Base-by-base conservation (phyloP, 64 coral and sea anemone genomes). In the Orbicella faveolata region DNA sequence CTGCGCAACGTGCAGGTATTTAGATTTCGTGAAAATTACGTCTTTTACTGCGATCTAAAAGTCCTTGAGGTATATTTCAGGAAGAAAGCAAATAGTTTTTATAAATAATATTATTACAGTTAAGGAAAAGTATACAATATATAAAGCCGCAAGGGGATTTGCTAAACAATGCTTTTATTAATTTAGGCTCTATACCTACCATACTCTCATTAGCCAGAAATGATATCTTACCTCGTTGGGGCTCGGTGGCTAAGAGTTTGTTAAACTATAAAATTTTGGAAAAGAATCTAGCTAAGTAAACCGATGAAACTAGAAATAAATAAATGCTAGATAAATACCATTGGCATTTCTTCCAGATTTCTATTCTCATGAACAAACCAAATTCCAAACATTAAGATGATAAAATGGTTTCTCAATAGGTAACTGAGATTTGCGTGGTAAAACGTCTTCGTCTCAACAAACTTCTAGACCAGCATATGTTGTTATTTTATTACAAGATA, bases 401-500 rank as follows among this genome's bases (percentile, higher is more conserved):
- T 3, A 69, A 69, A 69, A 69, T 23, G 3, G 21, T 69, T n/a
- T 30, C 66, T 69, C 25, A 20, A n/a, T 69, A 8, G 21, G 20
- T 20, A n/a, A 9, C 66, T 69, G 21, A 23, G 23, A 25, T 9
- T n/a, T 69, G 5, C 25, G 25, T 20, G 63, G 15, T 21, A 21
- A 66, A 67, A 70, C 82, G 52, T 48, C 18, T 9, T 48, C 64
- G 65, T 72, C 63, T 84, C 65, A 39, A 52, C 82, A 84, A 9
- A 66, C 19, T 36, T 81, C 18, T 84, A 36, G 37, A 48, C 82
- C 13, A n/a, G 14, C 39, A 16, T 26, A 72, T 30, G 23, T 84
- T 72, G 82, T 84, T 84, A 41, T 82, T 59, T 64, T 34, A 26
- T 57, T 63, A 82, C 53, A 82, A 63, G 16, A 17, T 37, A 33